phyloP scores from a whole-genome alignment of 2,888 invertebrate species.

The Blastobasis adustella region DNA sequence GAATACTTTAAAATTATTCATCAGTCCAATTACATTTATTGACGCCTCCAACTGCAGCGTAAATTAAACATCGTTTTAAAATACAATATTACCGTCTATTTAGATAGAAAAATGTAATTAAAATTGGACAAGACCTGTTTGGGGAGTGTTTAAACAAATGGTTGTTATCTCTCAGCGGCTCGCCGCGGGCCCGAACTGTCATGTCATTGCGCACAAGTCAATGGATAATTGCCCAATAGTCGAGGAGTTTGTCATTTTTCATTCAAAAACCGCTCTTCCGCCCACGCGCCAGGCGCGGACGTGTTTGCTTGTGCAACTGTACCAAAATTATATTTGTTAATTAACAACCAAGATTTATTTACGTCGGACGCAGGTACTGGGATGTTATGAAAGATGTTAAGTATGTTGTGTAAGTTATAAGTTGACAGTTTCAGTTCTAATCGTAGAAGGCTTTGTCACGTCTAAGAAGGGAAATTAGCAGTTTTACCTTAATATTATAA shows the following conservation, averaged over 20 bases:
- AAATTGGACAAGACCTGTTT: slow-evolving; percentile 8
- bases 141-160: slow-evolving; percentile 15
- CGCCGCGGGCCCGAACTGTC: background rate
- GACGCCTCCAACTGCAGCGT: slow-evolving; percentile 1
- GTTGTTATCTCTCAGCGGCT: slow-evolving; percentile 15
- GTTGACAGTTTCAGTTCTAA: too few relatives aligned
- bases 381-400: too few relatives aligned
- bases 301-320: slow-evolving; percentile 1
- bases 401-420: too few relatives aligned
- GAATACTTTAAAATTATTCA: background rate
- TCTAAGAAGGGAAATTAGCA: too few relatives aligned
- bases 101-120: background rate
- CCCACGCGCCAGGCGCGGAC: slow-evolving; percentile 19
- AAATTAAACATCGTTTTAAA: slow-evolving; percentile 5
- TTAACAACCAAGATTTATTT: background rate
- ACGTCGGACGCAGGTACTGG: too few relatives aligned
- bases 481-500: too few relatives aligned
- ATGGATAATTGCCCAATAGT: slow-evolving; percentile 16
- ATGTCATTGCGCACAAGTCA: background rate
- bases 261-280: slow-evolving; percentile 24
- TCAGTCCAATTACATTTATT: slow-evolving; percentile 2
- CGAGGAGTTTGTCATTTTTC: slow-evolving; percentile 29
- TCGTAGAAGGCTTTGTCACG: too few relatives aligned
- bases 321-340: slow-evolving; percentile 14
- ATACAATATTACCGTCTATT: background rate